Evolutionary conservation across 2,888 invertebrate genomes (phyloP), one percentile per base, ranked within the genome.

Genomic region (Stenichneumon culpator): DNA sequence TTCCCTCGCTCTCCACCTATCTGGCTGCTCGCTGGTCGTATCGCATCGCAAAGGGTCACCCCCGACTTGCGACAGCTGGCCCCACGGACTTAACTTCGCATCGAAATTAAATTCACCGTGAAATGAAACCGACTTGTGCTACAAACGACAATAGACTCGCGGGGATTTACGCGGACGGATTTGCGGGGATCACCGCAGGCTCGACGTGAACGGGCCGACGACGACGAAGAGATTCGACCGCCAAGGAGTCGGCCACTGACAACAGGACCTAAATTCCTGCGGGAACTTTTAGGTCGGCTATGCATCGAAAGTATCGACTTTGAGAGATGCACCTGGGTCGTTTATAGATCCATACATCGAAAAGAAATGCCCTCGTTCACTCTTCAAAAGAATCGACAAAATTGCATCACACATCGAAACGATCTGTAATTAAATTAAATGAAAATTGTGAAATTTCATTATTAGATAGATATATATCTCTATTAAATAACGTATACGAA

Each of bases 51-150:
- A 90, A 89, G 90, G 91, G 91, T 92, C 92, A 91, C 89, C 90
- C 88, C 87, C 88, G 89, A 88, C 88, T 88, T 88, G 86, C 89
- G 87, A 90, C 92, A 91, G 91, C 91, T 91, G 92, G 87, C 88
- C 44, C 88, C 83, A 39, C 74, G 78, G 92, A 92, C 91, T 92
- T 92, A 92, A 90, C 91, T 91, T 90, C 89, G 87, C 90, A 91
- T 92, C 91, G 90, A 87, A 87, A 92, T 90, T 92, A 92, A 94
- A 94, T 94, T 93, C 93, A 90, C 93, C 93, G 91, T 93, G 93
- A 94, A 94, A 94, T 93, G 93, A 93, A 92, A 88, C 85, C 88
- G 88, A 88, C 88, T 88, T 88, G 88, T 88, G 86, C 86, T 87
- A 88, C 87, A 88, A 85, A 87, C 87, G 88, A 88, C 87, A 88